Evolutionary conservation across 1,140 invertebrate genomes (phyloP).

Genomic region (Armadillidium nasatum): DNA sequence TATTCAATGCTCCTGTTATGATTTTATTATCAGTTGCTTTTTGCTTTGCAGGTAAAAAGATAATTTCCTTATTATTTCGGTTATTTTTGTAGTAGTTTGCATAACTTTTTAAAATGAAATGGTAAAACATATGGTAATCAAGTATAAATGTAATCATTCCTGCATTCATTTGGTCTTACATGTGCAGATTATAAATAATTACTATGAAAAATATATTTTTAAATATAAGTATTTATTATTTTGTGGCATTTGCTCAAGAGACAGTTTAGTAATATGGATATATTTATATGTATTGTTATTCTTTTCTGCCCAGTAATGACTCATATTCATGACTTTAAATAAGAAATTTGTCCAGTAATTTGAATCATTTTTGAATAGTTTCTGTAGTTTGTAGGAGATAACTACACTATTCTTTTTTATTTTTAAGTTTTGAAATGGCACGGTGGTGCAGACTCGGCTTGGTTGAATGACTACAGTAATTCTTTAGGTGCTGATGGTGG

Average conservation of each 20-base stretch:
- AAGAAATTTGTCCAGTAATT: not conserved
- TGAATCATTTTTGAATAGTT: too few relatives aligned
- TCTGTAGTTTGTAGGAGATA: not conserved
- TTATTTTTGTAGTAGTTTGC: too few relatives aligned
- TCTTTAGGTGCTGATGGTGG: not conserved
- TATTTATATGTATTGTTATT: too few relatives aligned
- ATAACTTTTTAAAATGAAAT: not conserved
- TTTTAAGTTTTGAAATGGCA: slow-evolving; percentile 5
- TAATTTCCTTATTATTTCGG: too few relatives aligned
- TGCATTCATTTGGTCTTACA: not conserved
- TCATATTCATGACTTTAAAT: not conserved
- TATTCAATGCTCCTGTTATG: not conserved
- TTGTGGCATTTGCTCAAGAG: not conserved
- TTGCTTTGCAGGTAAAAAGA: not conserved
- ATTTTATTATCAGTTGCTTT: not conserved
- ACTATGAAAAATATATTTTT: too few relatives aligned
- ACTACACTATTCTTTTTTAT: not conserved
- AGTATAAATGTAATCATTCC: not conserved
- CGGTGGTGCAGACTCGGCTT: not conserved
- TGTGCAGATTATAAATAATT: too few relatives aligned
- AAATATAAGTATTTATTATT: not conserved
- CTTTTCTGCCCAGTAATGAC: not conserved
- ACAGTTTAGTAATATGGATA: not conserved
- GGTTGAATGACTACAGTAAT: not conserved
- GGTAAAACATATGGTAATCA: not conserved